A percentile compares a stretch with the other conserved stretches of the same genome.
Conservation (phyloP, 2,113 vertebrate species). For the Desmodus rotundus region DNA sequence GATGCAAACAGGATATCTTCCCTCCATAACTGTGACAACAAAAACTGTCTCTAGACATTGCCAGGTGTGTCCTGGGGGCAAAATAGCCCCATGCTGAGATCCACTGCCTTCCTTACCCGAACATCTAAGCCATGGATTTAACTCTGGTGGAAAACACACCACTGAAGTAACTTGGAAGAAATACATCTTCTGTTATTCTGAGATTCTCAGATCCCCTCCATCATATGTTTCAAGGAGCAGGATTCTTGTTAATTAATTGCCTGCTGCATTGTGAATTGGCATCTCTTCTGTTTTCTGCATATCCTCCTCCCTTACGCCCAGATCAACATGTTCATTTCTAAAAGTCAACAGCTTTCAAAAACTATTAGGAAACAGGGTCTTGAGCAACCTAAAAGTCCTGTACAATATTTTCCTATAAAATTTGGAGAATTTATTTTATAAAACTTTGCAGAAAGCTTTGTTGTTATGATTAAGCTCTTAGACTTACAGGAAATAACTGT, state of each 20-base stretch:
- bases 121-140: background rate
- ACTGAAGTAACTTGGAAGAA: slow-evolving; percentile 39
- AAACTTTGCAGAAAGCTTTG: slow-evolving; percentile 16
- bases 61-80: background rate
- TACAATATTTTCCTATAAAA: slow-evolving; percentile 54
- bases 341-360: slow-evolving; percentile 73
- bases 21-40: background rate
- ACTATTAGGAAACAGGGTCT: slow-evolving; percentile 59
- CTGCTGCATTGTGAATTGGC: slow-evolving; percentile 69
- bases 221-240: slow-evolving; percentile 59
- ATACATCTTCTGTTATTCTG: slow-evolving; percentile 54
- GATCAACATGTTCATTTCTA: slow-evolving; percentile 74
- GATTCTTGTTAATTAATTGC: slow-evolving; percentile 69
- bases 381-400: slow-evolving; percentile 54
- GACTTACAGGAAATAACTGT: background rate
- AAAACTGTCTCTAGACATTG: background rate
- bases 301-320: slow-evolving; percentile 57
- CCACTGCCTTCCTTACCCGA: background rate
- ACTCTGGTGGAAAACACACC: slow-evolving; percentile 6
- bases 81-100: background rate
- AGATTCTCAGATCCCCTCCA: slow-evolving; percentile 52
- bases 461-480: background rate
- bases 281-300: slow-evolving; percentile 61
- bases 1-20: background rate
- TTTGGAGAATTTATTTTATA: background rate